Conservation (phyloP, 2,113 vertebrate genomes). For the Gymnobelideus leadbeateri region DNA sequence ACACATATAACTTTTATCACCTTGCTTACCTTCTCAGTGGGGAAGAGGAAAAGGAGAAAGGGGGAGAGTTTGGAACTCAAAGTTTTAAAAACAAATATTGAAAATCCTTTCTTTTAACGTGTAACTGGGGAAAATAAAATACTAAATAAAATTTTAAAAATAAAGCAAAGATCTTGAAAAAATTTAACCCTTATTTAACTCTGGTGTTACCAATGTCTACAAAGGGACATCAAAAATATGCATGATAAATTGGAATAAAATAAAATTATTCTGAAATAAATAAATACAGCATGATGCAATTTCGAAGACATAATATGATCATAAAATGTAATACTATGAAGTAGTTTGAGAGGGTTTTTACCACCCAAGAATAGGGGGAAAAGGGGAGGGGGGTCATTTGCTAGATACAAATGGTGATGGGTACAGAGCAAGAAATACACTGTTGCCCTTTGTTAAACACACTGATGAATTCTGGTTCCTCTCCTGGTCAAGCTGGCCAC, state of each 20-base stretch:
- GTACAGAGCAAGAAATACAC: background rate
- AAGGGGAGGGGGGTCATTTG: background rate
- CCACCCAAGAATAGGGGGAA: too few species aligned
- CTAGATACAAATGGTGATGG: background rate
- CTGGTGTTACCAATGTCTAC: constrained; percentile 5
- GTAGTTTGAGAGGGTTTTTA: background rate
- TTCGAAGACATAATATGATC: background rate
- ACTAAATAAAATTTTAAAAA: too few species aligned
- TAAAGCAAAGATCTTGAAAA: constrained; percentile 7
- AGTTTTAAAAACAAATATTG: too few species aligned
- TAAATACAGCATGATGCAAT: background rate
- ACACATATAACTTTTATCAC: too few species aligned
- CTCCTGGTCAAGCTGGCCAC: background rate
- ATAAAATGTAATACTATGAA: background rate
- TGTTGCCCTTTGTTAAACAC: background rate
- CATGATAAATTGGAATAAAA: constrained; percentile 56
- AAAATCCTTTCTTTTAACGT: too few species aligned
- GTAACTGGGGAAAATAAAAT: too few species aligned
- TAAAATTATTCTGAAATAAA: constrained; percentile 33
- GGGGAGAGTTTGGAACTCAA: too few species aligned
- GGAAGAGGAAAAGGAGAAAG: too few species aligned
- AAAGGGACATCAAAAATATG: constrained; percentile 36
- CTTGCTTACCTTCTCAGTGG: too few species aligned
- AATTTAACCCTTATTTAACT: constrained; percentile 32
- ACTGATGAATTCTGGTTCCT: background rate